Conservation (phyloP, 2,797 vertebrate species). For the Hippopotamyrus pictus region DNA sequence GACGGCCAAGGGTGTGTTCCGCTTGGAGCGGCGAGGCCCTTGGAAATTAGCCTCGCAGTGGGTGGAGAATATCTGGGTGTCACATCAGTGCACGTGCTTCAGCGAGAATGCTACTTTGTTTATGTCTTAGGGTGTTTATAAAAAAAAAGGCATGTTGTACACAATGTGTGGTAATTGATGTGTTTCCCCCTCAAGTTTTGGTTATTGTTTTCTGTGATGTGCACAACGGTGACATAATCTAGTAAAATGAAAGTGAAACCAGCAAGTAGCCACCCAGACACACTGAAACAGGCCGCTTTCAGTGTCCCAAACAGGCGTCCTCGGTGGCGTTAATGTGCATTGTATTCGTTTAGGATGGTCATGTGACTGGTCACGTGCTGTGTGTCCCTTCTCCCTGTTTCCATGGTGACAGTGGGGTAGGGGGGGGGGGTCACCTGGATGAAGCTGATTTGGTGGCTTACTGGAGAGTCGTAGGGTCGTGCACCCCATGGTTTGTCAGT, state of each 20-base stretch:
- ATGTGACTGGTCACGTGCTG: not conserved
- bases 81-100: not conserved
- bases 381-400: not conserved
- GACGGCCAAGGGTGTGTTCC: not conserved
- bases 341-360: not conserved
- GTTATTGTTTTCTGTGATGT: not conserved
- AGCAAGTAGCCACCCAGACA: not conserved
- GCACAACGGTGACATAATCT: not conserved
- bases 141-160: not conserved
- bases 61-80: not conserved
- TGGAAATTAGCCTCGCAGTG: not conserved
- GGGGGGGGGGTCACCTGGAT: not conserved
- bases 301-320: not conserved
- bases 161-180: not conserved
- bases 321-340: not conserved
- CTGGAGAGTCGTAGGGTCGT: not conserved
- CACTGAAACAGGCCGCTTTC: not conserved
- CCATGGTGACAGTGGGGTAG: not conserved
- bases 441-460: not conserved
- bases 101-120: not conserved
- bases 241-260: not conserved
- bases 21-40: not conserved
- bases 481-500: not conserved
- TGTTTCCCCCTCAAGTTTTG: not conserved
- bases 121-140: not conserved